Conservation (phyloP, 2,113 vertebrate species). For the Chinchilla lanigera region DNA sequence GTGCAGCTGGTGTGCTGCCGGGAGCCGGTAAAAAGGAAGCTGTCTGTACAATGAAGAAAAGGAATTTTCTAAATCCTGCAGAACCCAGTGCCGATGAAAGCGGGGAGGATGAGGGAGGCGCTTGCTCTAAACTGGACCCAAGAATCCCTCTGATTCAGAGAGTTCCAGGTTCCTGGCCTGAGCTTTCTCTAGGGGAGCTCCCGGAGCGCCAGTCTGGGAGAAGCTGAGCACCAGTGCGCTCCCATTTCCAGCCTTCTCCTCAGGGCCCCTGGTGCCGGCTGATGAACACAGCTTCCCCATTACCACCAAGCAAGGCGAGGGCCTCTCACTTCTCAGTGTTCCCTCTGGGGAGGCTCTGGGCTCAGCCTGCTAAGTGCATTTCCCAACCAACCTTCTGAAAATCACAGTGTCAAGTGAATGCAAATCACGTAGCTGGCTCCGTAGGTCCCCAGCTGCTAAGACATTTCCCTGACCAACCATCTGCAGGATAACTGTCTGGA, state of each 20-base stretch:
- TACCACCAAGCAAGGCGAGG: neutral
- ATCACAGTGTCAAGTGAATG: neutral
- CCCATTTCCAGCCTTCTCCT: neutral
- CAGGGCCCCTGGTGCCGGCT: neutral
- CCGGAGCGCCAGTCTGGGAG: neutral
- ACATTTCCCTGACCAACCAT: neutral
- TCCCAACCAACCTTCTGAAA: neutral
- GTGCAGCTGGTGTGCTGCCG: constrained; percentile 17
- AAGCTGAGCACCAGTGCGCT: neutral
- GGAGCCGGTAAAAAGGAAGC: neutral
- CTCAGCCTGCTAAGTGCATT: neutral
- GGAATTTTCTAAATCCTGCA: constrained; percentile 11
- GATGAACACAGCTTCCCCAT: neutral
- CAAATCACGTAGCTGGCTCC: neutral
- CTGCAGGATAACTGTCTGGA: neutral
- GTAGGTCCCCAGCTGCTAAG: neutral
- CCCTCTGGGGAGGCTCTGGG: neutral
- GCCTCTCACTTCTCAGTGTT: neutral
- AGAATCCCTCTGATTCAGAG: neutral
- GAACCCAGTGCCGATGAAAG: neutral
- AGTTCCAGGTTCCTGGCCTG: neutral
- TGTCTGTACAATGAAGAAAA: neutral
- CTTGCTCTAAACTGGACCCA: neutral
- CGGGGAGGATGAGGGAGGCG: neutral
- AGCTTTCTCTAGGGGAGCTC: accelerated